Evolutionary conservation across 2,113 vertebrate genomes (phyloP).

Genomic region (Pteropus alecto): DNA sequence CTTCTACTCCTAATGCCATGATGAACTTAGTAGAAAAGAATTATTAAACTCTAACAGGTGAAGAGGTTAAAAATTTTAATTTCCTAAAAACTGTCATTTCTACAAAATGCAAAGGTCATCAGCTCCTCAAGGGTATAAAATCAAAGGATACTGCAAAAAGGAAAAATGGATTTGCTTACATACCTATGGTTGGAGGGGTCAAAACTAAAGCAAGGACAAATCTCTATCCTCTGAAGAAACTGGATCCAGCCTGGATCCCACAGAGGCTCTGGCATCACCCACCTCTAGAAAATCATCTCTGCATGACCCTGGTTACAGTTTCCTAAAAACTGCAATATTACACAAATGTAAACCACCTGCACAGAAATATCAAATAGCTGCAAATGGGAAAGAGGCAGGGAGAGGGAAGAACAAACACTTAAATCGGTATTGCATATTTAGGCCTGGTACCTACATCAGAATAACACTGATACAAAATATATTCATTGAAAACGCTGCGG

Average conservation of each 20-base stretch:
- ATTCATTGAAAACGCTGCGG: constrained; percentile 25
- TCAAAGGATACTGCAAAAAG: constrained; percentile 41
- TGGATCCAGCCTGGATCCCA: constrained; percentile 84
- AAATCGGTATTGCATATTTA: background rate
- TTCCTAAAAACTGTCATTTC: constrained; percentile 33
- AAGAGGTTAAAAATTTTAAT: constrained; percentile 37
- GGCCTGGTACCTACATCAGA: constrained; percentile 15
- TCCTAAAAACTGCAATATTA: constrained; percentile 51
- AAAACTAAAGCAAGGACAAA: constrained; percentile 91
- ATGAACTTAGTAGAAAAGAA: constrained; percentile 54
- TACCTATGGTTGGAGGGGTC: constrained; percentile 63
- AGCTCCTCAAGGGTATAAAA: constrained; percentile 67
- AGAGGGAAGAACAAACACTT: background rate
- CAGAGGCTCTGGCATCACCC: constrained; percentile 61
- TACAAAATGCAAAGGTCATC: constrained; percentile 61
- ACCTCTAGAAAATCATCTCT: constrained; percentile 66
- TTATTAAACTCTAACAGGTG: constrained; percentile 48
- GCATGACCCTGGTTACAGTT: constrained; percentile 29
- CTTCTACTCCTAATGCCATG: constrained; percentile 33
- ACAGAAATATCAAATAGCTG: constrained; percentile 55
- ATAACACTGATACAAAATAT: constrained; percentile 11
- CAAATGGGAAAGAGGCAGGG: background rate
- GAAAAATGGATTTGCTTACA: constrained; percentile 81
- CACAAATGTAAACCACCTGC: constrained; percentile 51
- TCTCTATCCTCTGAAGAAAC: constrained; percentile 89